Evolutionary conservation across 2,888 invertebrate genomes (phyloP).

Genomic region (Nomada lathburiana): DNA sequence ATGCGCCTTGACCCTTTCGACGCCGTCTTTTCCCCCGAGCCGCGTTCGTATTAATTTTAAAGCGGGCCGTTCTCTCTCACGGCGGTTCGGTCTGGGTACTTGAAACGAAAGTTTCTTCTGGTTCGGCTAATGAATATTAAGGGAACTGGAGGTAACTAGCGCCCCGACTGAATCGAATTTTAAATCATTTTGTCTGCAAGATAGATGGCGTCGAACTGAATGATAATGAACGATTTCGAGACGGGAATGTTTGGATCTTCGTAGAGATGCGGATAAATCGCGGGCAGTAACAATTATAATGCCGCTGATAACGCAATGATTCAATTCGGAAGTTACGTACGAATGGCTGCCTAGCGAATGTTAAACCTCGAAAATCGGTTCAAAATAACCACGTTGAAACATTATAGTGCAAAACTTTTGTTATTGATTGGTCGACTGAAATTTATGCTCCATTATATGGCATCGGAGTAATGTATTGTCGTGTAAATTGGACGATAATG

Average conservation of each 20-base stretch:
- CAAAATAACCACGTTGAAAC: neutral
- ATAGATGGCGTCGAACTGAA: too few relatives aligned
- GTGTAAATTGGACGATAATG: slow-evolving; percentile 55
- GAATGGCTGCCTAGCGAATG: too few relatives aligned
- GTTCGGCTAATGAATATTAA: neutral
- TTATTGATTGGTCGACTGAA: slow-evolving; percentile 44
- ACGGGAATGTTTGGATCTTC: neutral
- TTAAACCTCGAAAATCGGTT: too few relatives aligned
- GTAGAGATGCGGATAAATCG: too few relatives aligned
- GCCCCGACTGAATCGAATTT: neutral
- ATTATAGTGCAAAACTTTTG: slow-evolving; percentile 13
- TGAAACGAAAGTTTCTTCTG: neutral
- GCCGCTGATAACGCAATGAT: too few relatives aligned
- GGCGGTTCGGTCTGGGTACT: neutral
- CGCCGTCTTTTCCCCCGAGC: neutral
- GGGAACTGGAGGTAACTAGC: neutral
- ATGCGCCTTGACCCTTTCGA: slow-evolving; percentile 5
- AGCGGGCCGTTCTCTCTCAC: neutral
- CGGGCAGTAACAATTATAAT: too few relatives aligned
- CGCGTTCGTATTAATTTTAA: slow-evolving; percentile 25
- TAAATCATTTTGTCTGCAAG: neutral
- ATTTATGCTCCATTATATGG: slow-evolving; percentile 53
- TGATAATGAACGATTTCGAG: neutral
- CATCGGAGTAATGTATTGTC: slow-evolving; percentile 47
- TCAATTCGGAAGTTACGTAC: too few relatives aligned